Conservation (phyloP, 2,888 invertebrate genomes). For the Synanthedon vespiformis region DNA sequence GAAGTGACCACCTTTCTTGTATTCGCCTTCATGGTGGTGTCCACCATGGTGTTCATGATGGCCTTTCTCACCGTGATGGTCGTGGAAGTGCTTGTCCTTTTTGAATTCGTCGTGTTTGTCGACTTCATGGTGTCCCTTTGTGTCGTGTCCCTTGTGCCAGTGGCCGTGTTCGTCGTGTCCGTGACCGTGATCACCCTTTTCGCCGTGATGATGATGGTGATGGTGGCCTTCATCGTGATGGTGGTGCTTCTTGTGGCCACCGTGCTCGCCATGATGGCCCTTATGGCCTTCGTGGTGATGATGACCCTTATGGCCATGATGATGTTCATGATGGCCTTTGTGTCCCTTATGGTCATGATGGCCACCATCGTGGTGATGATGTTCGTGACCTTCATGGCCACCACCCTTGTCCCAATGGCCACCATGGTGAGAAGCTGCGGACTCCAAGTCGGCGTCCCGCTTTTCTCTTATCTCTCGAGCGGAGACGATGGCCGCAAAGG, state of each 20-base stretch:
- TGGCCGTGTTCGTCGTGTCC: slow-evolving; percentile 71
- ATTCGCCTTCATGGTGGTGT: slow-evolving; percentile 80
- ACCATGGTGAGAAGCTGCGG: slow-evolving; percentile 53
- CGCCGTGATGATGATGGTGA: slow-evolving; percentile 72
- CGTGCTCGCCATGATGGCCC: slow-evolving; percentile 72
- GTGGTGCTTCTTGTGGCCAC: slow-evolving; percentile 74
- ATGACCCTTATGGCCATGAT: slow-evolving; percentile 77
- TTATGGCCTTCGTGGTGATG: slow-evolving; percentile 75
- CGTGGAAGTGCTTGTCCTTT: slow-evolving; percentile 87
- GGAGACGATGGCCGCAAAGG: slow-evolving; percentile 60
- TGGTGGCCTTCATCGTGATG: slow-evolving; percentile 76
- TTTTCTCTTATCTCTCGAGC: slow-evolving; percentile 63
- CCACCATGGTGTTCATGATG: slow-evolving; percentile 83
- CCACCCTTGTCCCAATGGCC: slow-evolving; percentile 63
- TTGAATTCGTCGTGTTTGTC: slow-evolving; percentile 87
- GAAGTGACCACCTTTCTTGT: slow-evolving; percentile 84
- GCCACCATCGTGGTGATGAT: slow-evolving; percentile 74
- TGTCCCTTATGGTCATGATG: slow-evolving; percentile 77
- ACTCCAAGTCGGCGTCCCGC: slow-evolving; percentile 61
- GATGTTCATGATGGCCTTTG: slow-evolving; percentile 74
- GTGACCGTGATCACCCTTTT: slow-evolving; percentile 73
- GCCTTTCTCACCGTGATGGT: slow-evolving; percentile 83
- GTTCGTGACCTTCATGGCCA: slow-evolving; percentile 73
- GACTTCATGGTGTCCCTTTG: slow-evolving; percentile 85
- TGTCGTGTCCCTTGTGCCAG: slow-evolving; percentile 86